Evolutionary conservation across 2,888 invertebrate genomes (phyloP).

Genomic region (Phalera bucephala): DNA sequence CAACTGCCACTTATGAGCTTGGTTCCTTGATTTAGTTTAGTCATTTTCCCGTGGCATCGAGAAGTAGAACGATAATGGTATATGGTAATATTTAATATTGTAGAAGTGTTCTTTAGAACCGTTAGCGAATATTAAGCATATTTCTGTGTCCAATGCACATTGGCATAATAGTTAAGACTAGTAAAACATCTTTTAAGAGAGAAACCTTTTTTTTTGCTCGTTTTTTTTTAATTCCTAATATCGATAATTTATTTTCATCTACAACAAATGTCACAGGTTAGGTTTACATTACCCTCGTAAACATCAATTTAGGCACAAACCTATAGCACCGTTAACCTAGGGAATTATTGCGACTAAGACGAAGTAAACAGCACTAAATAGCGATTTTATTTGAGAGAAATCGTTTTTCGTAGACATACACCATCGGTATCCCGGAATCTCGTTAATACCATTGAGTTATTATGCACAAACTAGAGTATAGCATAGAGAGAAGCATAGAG

Average conservation of each 20-base stretch:
- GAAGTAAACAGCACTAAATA: neutral
- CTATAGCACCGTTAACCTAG: constrained; percentile 55
- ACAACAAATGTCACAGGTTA: constrained; percentile 7
- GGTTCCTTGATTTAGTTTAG: no score
- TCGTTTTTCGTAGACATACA: no score
- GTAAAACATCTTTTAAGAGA: constrained; percentile 29
- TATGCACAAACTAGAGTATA: no score
- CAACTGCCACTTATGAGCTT: no score
- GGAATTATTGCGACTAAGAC: constrained; percentile 27
- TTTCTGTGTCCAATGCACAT: constrained; percentile 17
- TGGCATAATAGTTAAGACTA: constrained; percentile 35
- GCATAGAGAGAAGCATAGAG: no score
- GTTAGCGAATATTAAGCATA: constrained; percentile 16
- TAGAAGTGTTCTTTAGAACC: no score
- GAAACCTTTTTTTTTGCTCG: constrained; percentile 29
- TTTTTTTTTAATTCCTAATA: constrained; percentile 16
- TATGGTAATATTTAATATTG: no score
- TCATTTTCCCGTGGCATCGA: no score
- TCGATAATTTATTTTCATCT: constrained; percentile 13
- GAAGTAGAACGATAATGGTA: no score
- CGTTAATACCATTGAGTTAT: no score
- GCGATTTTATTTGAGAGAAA: neutral
- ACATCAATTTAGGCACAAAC: constrained; percentile 44
- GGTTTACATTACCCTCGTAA: constrained; percentile 25
- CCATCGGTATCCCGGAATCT: no score